A percentile compares a stretch with the other conserved stretches of the same genome.
Conservation (phyloP, 2,888 invertebrate species). For the Dynastes maya region DNA sequence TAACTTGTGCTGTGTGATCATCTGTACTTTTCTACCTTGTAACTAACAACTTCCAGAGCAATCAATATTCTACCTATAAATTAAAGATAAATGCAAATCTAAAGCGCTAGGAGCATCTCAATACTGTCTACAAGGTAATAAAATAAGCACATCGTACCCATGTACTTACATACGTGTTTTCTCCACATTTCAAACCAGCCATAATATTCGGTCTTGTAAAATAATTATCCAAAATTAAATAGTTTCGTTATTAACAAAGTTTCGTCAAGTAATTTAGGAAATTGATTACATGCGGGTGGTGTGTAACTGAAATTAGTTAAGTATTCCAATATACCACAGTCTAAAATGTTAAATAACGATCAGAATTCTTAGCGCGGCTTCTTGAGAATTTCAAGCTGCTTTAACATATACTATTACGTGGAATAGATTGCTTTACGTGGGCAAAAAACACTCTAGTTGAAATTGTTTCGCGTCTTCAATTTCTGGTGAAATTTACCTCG, state of each 20-base stretch:
- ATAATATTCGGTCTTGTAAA: background rate
- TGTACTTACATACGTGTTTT: background rate
- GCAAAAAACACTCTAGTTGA: background rate
- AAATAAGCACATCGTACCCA: too few species aligned
- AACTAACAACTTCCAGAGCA: too few species aligned
- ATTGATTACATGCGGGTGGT: conserved; percentile 7
- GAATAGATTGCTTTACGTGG: too few species aligned
- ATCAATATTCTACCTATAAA: too few species aligned
- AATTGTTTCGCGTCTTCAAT: background rate
- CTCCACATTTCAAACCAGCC: background rate
- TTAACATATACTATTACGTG: background rate
- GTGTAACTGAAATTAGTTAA: conserved; percentile 20
- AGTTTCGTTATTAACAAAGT: conserved; percentile 42
- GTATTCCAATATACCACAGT: conserved; percentile 3
- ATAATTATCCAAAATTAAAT: conserved; percentile 31
- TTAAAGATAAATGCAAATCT: too few species aligned
- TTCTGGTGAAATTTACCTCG: too few species aligned
- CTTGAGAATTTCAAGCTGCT: background rate
- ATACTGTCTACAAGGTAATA: too few species aligned
- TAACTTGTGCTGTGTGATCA: too few species aligned
- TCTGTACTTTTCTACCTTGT: too few species aligned
- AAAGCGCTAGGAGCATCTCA: too few species aligned
- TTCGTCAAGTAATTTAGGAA: conserved; percentile 12
- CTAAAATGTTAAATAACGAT: conserved; percentile 35
- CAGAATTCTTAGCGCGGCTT: conserved; percentile 22